Conservation (phyloP, 2,113 vertebrate species). For the Myrmophylax atrothorax region DNA sequence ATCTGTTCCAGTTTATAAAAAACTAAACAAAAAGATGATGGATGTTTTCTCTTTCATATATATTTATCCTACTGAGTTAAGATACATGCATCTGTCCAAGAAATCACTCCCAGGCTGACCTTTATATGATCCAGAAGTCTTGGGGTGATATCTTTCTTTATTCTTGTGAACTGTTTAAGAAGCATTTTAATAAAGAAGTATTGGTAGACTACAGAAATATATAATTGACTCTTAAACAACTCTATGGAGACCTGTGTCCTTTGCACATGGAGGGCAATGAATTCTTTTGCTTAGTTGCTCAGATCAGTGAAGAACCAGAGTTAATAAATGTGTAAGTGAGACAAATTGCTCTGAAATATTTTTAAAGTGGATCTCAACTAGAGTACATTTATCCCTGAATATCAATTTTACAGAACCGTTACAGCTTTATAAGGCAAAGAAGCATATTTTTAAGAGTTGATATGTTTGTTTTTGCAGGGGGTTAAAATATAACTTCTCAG, state of each 20-base stretch:
- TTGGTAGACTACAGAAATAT: neutral
- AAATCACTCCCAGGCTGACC: neutral
- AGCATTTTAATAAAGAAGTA: conserved; percentile 12
- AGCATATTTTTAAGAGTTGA: conserved; percentile 35
- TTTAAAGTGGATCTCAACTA: conserved; percentile 50
- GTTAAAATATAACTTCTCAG: conserved; percentile 52
- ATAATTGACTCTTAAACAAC: neutral
- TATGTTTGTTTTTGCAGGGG: conserved; percentile 62
- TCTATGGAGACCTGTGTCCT: neutral
- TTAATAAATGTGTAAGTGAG: conserved; percentile 29
- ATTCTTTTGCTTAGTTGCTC: conserved; percentile 8
- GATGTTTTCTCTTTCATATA: neutral
- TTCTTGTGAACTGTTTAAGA: neutral
- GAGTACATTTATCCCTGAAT: conserved; percentile 33
- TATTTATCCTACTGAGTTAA: neutral
- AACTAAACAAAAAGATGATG: neutral
- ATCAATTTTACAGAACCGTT: conserved; percentile 33
- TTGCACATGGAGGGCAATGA: neutral
- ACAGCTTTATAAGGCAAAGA: conserved; percentile 20
- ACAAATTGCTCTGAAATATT: conserved; percentile 66
- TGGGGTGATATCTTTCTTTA: neutral
- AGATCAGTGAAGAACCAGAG: conserved; percentile 27
- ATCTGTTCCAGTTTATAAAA: neutral
- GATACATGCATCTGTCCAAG: neutral
- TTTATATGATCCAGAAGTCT: neutral